A percentile compares a stretch with the other conserved stretches of the same genome.
phyloP scores from a whole-genome alignment of 37 sponge, comb jelly and placozoan species.

The Halisarca cf. caerulea region DNA sequence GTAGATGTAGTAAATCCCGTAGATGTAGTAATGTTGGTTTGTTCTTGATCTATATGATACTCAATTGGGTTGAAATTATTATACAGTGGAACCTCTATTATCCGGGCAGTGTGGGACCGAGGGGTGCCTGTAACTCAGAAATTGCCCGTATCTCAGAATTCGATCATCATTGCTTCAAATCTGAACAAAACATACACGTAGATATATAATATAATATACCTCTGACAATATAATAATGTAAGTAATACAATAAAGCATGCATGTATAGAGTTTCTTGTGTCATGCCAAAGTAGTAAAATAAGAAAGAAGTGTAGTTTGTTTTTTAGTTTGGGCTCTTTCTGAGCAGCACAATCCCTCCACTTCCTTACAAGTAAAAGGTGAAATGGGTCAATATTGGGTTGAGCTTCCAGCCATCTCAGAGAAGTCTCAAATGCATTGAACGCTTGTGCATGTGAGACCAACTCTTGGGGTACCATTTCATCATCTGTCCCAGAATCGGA shows the following conservation, averaged over 20 bases:
- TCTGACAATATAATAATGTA: background rate
- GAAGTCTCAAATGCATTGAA: slow-evolving; percentile 37
- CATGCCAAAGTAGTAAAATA: too few relatives aligned
- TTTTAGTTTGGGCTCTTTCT: background rate
- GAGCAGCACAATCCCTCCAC: slow-evolving; percentile 34
- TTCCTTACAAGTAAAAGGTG: slow-evolving; percentile 36
- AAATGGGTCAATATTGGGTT: slow-evolving; percentile 4
- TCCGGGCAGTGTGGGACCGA: slow-evolving; percentile 16
- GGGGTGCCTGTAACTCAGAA: slow-evolving; percentile 12
- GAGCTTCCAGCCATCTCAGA: slow-evolving; percentile 35
- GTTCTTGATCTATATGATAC: too few relatives aligned
- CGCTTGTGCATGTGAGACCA: slow-evolving; percentile 17
- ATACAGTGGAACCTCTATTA: slow-evolving; percentile 28
- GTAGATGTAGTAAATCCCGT: too few relatives aligned
- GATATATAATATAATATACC: background rate
- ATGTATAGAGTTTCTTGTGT: background rate
- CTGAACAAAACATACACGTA: background rate
- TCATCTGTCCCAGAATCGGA: slow-evolving; percentile 20
- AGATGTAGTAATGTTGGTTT: too few relatives aligned
- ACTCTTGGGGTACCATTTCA: background rate
- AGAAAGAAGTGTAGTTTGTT: too few relatives aligned
- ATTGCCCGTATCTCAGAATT: background rate
- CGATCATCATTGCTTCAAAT: too few relatives aligned
- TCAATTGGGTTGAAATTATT: too few relatives aligned
- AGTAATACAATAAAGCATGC: background rate